Conservation (phyloP, 2,888 invertebrate species). For the Parasteatoda lunata region DNA sequence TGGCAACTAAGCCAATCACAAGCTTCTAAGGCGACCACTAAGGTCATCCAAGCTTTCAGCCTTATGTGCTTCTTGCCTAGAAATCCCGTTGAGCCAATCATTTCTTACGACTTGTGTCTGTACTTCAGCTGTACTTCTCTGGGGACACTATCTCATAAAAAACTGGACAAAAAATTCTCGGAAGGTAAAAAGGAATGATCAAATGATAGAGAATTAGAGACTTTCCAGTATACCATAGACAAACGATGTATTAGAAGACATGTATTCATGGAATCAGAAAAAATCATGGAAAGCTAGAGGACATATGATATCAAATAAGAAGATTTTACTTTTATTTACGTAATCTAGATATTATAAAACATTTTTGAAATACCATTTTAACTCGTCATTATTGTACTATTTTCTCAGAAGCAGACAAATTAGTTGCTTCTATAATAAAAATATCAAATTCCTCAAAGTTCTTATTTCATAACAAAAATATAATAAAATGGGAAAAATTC, state of each 20-base stretch:
- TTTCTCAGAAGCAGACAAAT: too few species aligned
- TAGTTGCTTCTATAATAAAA: too few species aligned
- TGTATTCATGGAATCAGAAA: background rate
- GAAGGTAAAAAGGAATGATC: background rate
- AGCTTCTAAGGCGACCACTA: constrained; percentile 46
- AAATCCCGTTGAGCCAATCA: constrained; percentile 60
- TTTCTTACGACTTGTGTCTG: constrained; percentile 60
- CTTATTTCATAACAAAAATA: too few species aligned
- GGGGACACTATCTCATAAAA: constrained; percentile 7
- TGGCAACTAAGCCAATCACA: constrained; percentile 65
- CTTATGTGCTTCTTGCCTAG: constrained; percentile 40
- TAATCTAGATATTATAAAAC: background rate
- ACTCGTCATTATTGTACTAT: too few species aligned
- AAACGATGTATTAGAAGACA: constrained; percentile 17
- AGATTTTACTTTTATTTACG: background rate
- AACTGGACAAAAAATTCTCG: constrained; percentile 5
- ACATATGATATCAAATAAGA: background rate
- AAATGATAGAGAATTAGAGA: background rate
- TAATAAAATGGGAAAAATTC: too few species aligned
- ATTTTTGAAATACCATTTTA: too few species aligned
- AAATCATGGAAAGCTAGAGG: background rate
- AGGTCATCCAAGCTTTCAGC: constrained; percentile 63
- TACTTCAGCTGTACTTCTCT: background rate
- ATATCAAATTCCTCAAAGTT: too few species aligned
- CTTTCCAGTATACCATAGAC: constrained; percentile 1